Evolutionary conservation across 2,797 vertebrate species (phyloP), one percentile per base, ranked within the genome.

Genomic region (Merluccius polli): DNA sequence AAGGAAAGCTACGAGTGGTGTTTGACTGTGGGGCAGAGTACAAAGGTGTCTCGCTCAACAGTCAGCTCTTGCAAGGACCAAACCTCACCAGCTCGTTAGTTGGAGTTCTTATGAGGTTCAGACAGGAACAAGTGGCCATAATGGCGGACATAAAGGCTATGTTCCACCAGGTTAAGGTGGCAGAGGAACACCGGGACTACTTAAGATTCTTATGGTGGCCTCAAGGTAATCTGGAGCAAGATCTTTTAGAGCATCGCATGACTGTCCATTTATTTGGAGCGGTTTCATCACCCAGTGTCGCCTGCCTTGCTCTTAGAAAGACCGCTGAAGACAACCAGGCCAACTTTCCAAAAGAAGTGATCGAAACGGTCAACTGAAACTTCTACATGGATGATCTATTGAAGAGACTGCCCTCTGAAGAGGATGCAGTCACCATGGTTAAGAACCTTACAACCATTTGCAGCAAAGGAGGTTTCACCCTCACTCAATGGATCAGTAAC

Each of bases 121-220:
- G 67, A 29, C 67, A 69, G 67, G 67, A 69, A 31, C 67, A 9
- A 4, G 67, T 69, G 67, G 27, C 24, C 10, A 29, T 31, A 9
- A 69, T 69, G 67, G 67, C 24, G 1, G 67, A 31, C 30, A 32
- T 29, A 15, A 7, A 69, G 13, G 10, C 67, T 12, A 31, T 69
- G 63, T 67, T 67, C 12, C 63, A 67, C 12, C 63, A 67, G 63
- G 63, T 67, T 13, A 67, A 29, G 8, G 63, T 67, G 1, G 63
- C 21, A 24, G 63, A 67, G 8, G 63, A 67, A 67, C 63, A 67
- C 27, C 24, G 1, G 63, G 63, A 67, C 2, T 67, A 8, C 12
- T 67, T 67, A 13, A 67, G 63, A 29, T 67, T 67, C 12, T 67
- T 67, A 29, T 67, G 63, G 63, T 67, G 63, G 63, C 63, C 63